phyloP scores from a whole-genome alignment of 2,113 vertebrate genomes.

The Chauna torquata region DNA sequence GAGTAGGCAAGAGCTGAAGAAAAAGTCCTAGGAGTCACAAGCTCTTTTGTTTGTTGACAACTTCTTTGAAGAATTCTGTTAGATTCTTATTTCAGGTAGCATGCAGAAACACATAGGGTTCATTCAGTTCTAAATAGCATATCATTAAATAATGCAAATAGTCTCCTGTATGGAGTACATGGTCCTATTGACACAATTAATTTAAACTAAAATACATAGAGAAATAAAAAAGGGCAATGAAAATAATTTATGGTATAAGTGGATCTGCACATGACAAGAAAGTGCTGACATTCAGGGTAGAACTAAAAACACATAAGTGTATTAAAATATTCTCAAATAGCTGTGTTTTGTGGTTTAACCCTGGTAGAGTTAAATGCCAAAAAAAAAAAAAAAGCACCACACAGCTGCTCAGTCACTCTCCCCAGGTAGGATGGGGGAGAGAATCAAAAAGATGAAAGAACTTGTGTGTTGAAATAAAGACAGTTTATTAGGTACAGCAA shows the following conservation, averaged over 20 bases:
- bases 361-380: too few species aligned
- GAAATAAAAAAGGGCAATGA: not conserved
- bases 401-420: not conserved
- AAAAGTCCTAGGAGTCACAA: not conserved
- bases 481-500: not conserved
- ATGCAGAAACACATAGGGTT: not conserved
- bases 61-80: not conserved
- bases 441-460: not conserved
- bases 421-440: not conserved
- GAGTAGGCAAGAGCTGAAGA: not conserved
- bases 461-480: not conserved
- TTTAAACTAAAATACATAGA: not conserved
- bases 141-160: not conserved
- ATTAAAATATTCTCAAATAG: not conserved
- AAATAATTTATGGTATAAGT: not conserved
- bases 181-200: not conserved
- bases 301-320: not conserved
- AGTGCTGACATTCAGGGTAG: not conserved
- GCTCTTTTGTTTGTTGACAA: not conserved
- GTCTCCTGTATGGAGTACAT: not conserved
- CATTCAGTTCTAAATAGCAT: not conserved
- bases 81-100: not conserved
- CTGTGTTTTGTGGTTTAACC: not conserved
- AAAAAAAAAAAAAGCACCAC: not conserved
- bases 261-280: not conserved